Base-by-base conservation (phyloP, 2,797 vertebrate genomes). In the Tenualosa ilisha region DNA sequence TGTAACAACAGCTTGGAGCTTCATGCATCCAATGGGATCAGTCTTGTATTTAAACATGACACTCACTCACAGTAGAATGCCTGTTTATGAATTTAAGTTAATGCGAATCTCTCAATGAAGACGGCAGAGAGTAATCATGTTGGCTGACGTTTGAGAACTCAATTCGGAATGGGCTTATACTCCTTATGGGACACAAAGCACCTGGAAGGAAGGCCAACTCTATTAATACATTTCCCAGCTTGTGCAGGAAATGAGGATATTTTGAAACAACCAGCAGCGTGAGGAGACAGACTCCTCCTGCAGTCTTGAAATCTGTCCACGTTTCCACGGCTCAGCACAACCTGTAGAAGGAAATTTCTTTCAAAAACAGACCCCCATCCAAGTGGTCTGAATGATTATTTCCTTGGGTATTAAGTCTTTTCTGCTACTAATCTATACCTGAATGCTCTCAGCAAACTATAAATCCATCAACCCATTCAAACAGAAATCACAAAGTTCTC, bases 161-260 rank as follows among this genome's bases (percentile, higher is more conserved):
- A 83, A 85, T 89, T 82, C 83, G 82, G 86, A 81, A 79, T n/a
- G 59, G 65, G 51, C 81, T 89, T 88, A 85, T 88, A 85, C 86
- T 90, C 84, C 88, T 89, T 85, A 82, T 86, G 68, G 82, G 86
- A 88, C 86, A 83, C 72, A 81, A 43, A 89, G 86, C 56, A 37
- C 51, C 43, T 40, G 86, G 85, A 86, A 81, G 79, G 87, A 86
- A 85, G 61, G 84, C 61, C 82, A 79, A 81, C 81, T 84, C 89
- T 89, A 89, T 89, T 91, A 89, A 90, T 91, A 90, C 53, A 83
- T 90, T 91, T 90, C 88, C 91, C 89, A 90, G 91, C 81, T 88
- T 84, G 53, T 81, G 81, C 82, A 90, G 88, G 89, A 90, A 90
- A 89, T 89, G 26, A 81, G 87, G 82, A 84, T 63, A 85, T 89